Conservation (phyloP, 1,140 invertebrate species). For the Hyphantria cunea region DNA sequence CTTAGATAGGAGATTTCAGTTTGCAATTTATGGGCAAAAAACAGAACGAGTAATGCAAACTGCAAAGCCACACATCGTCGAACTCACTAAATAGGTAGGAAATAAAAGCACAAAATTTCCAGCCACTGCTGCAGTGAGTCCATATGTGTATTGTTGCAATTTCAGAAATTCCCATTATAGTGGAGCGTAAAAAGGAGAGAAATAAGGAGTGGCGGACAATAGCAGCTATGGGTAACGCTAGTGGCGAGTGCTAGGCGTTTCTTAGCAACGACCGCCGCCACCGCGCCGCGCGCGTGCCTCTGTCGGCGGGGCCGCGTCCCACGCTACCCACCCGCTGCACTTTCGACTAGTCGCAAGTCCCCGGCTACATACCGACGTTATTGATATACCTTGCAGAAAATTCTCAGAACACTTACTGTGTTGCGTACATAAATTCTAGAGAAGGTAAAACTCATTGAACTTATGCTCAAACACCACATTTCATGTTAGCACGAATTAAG, state of each 20-base stretch:
- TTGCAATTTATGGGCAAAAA: too few relatives aligned
- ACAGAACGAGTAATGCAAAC: too few relatives aligned
- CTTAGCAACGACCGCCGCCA: constrained; percentile 39
- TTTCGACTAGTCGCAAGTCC: not conserved
- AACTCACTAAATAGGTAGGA: constrained; percentile 23
- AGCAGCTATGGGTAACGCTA: constrained; percentile 40
- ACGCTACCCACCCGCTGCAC: too few relatives aligned
- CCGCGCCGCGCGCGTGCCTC: too few relatives aligned
- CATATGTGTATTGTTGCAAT: constrained; percentile 73
- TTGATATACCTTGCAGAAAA: constrained; percentile 4
- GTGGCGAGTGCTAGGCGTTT: constrained; percentile 42
- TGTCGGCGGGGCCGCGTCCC: too few relatives aligned
- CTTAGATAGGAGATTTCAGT: too few relatives aligned
- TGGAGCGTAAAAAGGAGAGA: constrained; percentile 56
- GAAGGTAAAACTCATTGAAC: constrained; percentile 4
- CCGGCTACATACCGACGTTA: constrained; percentile 8
- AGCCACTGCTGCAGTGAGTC: constrained; percentile 49
- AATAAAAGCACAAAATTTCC: constrained; percentile 65
- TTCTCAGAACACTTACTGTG: constrained; percentile 14
- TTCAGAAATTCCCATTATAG: constrained; percentile 71
- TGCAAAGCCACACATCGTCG: constrained; percentile 20
- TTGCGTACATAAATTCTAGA: constrained; percentile 7
- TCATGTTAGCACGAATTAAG: constrained; percentile 10
- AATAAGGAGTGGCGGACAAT: constrained; percentile 65
- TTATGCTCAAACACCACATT: constrained; percentile 13